Percentiles rank a stretch among this genome's conserved stretches.
These are phyloP conservation scores for Lucinisca nassula DNA, from an alignment of 2,888 invertebrate genomes.

Conservation along the genomic window DNA sequence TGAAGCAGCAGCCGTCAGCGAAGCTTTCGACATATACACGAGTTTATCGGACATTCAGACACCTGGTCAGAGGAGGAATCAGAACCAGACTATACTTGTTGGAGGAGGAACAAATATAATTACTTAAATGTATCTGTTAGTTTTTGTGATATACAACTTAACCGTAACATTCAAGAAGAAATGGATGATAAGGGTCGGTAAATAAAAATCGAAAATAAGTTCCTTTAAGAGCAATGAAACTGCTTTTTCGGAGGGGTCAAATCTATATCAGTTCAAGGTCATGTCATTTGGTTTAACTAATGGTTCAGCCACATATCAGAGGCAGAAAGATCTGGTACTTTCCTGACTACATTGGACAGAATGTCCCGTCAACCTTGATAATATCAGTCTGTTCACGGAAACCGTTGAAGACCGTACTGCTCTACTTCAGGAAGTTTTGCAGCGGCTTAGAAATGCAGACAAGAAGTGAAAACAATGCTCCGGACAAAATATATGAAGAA, in stretches of 20 bases:
- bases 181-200: not conserved
- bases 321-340: constrained; percentile 60
- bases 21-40: too few relatives aligned
- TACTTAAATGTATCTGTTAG: too few relatives aligned
- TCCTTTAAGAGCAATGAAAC: too few relatives aligned
- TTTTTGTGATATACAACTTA: not conserved
- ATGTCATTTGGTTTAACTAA: not conserved
- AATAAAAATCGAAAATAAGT: too few relatives aligned
- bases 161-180: too few relatives aligned
- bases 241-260: not conserved
- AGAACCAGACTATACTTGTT: too few relatives aligned
- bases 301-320: constrained; percentile 47
- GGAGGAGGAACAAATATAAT: too few relatives aligned
- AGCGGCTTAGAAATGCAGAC: constrained; percentile 24
- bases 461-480: constrained; percentile 48
- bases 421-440: constrained; percentile 39
- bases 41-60: too few relatives aligned
- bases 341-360: constrained; percentile 42
- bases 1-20: too few relatives aligned
- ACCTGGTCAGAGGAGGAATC: too few relatives aligned
- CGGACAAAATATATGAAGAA: too few relatives aligned
- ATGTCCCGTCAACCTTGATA: constrained; percentile 50
- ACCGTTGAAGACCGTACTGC: constrained; percentile 29
- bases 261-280: constrained; percentile 4
- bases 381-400: constrained; percentile 34